These are phyloP conservation scores for Platynereis dumerilii DNA, from an alignment of 2,888 invertebrate species.

Conservation along the genomic window DNA sequence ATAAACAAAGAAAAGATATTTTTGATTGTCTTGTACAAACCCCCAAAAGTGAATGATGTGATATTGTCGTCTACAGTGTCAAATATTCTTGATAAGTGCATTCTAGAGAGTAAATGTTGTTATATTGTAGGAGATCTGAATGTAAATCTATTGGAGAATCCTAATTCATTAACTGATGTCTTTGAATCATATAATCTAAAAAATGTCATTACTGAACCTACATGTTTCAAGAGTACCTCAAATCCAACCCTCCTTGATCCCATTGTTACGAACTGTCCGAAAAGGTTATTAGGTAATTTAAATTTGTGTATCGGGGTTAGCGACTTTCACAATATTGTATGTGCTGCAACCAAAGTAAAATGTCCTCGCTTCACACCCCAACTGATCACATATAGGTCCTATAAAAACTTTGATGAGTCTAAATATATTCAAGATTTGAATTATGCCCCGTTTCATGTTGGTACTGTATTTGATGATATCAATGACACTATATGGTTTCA, in stretches of 20 bases:
- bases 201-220: neutral
- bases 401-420: too few species aligned
- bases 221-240: neutral
- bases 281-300: neutral
- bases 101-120: neutral
- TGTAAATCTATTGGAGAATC: neutral
- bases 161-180: neutral
- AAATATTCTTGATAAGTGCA: neutral
- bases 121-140: neutral
- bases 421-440: too few species aligned
- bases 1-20: too few species aligned
- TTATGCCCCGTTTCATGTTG: too few species aligned
- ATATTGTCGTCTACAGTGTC: neutral
- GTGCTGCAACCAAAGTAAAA: too few species aligned
- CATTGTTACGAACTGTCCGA: too few species aligned
- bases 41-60: neutral
- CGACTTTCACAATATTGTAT: too few species aligned
- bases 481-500: too few species aligned
- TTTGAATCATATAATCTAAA: neutral
- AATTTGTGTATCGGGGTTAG: neutral
- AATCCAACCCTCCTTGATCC: neutral
- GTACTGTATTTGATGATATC: too few species aligned
- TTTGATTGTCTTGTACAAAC: too few species aligned
- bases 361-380: too few species aligned
- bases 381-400: too few species aligned